Evolutionary conservation across 2,113 vertebrate species (phyloP).

Genomic region (Dunckerocampus dactyliophorus): DNA sequence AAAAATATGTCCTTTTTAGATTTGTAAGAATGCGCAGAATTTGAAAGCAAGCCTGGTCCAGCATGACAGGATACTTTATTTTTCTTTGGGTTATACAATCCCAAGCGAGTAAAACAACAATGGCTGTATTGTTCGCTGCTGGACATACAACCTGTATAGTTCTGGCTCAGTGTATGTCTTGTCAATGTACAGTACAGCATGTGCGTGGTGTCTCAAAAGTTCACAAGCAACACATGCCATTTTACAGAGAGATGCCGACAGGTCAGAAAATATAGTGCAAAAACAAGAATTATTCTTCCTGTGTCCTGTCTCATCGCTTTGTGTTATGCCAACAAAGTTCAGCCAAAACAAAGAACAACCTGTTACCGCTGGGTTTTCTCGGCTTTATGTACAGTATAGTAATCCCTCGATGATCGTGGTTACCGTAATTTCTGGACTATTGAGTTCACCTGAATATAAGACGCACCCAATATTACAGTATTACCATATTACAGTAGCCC

Average conservation of each 20-base stretch:
- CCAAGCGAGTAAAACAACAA: constrained; percentile 38
- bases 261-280: constrained; percentile 1
- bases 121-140: constrained; percentile 37
- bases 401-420: too few relatives aligned
- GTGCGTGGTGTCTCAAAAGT: constrained; percentile 22
- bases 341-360: constrained; percentile 8
- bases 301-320: constrained; percentile 8
- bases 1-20: constrained; percentile 56
- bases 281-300: constrained; percentile 9
- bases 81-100: constrained; percentile 42
- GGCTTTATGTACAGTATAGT: too few relatives aligned
- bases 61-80: constrained; percentile 61
- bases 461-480: too few relatives aligned
- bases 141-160: constrained; percentile 14
- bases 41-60: constrained; percentile 48
- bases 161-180: constrained; percentile 17
- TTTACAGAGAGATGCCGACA: constrained; percentile 13
- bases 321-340: constrained; percentile 29
- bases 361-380: not conserved
- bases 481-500: too few relatives aligned
- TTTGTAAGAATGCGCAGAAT: constrained; percentile 56
- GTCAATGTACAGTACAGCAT: constrained; percentile 24
- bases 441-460: too few relatives aligned
- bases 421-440: too few relatives aligned
- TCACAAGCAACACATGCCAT: constrained; percentile 21